Percentiles rank a stretch among this genome's conserved stretches.
Evolutionary conservation across 37 sponge, comb jelly and placozoan genomes (phyloP).

Genomic region (Agelas oroides): DNA sequence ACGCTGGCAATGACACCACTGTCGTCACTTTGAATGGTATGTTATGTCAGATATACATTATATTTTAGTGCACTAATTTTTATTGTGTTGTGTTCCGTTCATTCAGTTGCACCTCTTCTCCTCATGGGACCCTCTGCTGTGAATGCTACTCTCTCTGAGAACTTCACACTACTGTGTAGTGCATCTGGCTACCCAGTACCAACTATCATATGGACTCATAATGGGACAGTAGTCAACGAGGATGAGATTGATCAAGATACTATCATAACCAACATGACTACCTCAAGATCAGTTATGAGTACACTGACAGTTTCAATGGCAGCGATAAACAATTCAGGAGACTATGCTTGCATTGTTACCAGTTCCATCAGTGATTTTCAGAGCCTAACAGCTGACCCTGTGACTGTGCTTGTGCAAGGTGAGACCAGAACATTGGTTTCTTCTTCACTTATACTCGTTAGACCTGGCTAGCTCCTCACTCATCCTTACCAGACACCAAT

Average conservation of each 20-base stretch:
- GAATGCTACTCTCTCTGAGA: slow-evolving; percentile 14
- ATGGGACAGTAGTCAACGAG: slow-evolving; percentile 31
- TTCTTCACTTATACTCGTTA: no score
- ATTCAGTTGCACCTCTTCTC: slow-evolving; percentile 47
- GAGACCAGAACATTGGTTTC: neutral
- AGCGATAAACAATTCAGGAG: slow-evolving; percentile 45
- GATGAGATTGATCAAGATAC: neutral
- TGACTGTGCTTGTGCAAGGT: slow-evolving; percentile 33
- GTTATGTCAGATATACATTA: no score
- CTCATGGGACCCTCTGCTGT: neutral
- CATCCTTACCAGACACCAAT: no score
- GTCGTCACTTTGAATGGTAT: no score
- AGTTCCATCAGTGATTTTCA: neutral
- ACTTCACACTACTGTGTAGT: slow-evolving; percentile 39
- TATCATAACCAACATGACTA: neutral
- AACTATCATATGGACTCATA: slow-evolving; percentile 55
- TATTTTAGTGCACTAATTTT: no score
- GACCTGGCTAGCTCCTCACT: no score
- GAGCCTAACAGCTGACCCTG: neutral
- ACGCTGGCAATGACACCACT: no score
- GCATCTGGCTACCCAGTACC: slow-evolving; percentile 62
- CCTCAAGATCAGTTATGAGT: slow-evolving; percentile 11
- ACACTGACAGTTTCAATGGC: slow-evolving; percentile 36
- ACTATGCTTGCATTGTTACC: slow-evolving; percentile 36
- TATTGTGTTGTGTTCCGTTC: no score